Percentiles rank a stretch among this genome's conserved stretches.
These are phyloP conservation scores for Diplazon laetatorius DNA, from an alignment of 2,888 invertebrate genomes.

Conservation along the genomic window DNA sequence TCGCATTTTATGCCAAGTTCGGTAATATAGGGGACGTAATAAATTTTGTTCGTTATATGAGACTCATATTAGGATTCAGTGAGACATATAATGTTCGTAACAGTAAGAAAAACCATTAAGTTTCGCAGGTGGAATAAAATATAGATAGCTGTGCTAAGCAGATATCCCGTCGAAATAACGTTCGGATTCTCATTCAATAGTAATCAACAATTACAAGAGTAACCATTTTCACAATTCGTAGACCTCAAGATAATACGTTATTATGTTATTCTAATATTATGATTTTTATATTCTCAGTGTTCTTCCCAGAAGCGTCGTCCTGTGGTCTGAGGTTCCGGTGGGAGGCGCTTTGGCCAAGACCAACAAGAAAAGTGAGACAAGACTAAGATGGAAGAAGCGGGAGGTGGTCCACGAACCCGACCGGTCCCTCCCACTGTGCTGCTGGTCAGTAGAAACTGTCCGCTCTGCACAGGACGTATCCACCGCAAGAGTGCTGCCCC, in stretches of 20 bases:
- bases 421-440: conserved; percentile 37
- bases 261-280: neutral
- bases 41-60: neutral
- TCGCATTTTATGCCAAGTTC: neutral
- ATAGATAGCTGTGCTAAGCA: too few relatives aligned
- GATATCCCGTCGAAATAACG: too few relatives aligned
- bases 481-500: conserved; percentile 39
- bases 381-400: conserved; percentile 41
- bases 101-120: too few relatives aligned
- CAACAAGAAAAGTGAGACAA: conserved; percentile 7
- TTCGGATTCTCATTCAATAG: too few relatives aligned
- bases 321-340: conserved; percentile 35
- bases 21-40: neutral
- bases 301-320: conserved; percentile 46
- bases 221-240: too few relatives aligned
- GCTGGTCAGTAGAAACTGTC: conserved; percentile 53
- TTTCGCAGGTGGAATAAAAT: too few relatives aligned
- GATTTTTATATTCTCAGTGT: neutral
- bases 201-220: too few relatives aligned
- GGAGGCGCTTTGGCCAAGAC: conserved; percentile 43
- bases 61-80: neutral
- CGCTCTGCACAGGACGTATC: conserved; percentile 53
- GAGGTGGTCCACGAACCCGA: conserved; percentile 41
- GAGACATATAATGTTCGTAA: neutral
- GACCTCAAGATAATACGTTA: neutral